A percentile compares a stretch with the other conserved stretches of the same genome.
phyloP scores from a whole-genome alignment of 2,113 vertebrate species.

The Dasyurus viverrinus region DNA sequence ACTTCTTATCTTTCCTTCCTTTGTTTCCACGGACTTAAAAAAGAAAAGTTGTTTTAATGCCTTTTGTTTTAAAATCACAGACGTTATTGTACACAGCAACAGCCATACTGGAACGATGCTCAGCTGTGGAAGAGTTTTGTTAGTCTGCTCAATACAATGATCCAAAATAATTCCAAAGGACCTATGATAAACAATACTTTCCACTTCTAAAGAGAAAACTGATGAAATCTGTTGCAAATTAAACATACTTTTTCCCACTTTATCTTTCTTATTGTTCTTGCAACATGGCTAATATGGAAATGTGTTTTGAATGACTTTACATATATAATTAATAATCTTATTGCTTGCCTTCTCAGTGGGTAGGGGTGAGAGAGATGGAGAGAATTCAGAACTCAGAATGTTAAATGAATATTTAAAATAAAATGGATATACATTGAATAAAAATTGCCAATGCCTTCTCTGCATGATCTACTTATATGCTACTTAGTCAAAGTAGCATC shows the following conservation, averaged over 20 bases:
- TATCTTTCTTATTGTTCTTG: background rate
- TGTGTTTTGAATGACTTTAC: background rate
- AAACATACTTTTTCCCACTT: background rate
- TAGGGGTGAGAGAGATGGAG: background rate
- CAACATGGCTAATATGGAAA: background rate
- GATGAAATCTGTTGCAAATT: background rate
- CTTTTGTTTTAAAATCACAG: background rate
- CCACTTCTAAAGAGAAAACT: background rate
- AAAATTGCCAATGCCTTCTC: slow-evolving; percentile 86
- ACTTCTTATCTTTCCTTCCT: background rate
- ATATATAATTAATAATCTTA: background rate
- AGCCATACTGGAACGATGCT: background rate
- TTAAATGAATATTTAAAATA: background rate
- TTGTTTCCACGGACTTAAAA: background rate
- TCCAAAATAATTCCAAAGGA: background rate
- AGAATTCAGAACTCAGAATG: background rate
- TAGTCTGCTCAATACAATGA: background rate
- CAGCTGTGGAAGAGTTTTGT: background rate
- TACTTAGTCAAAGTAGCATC: slow-evolving; percentile 88
- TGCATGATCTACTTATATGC: slow-evolving; percentile 81
- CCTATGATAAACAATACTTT: background rate
- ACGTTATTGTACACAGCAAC: background rate
- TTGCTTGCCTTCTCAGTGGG: background rate
- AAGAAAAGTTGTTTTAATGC: background rate
- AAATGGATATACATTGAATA: background rate